phyloP scores from a whole-genome alignment of 2,113 vertebrate species.

The Saguinus imperator region DNA sequence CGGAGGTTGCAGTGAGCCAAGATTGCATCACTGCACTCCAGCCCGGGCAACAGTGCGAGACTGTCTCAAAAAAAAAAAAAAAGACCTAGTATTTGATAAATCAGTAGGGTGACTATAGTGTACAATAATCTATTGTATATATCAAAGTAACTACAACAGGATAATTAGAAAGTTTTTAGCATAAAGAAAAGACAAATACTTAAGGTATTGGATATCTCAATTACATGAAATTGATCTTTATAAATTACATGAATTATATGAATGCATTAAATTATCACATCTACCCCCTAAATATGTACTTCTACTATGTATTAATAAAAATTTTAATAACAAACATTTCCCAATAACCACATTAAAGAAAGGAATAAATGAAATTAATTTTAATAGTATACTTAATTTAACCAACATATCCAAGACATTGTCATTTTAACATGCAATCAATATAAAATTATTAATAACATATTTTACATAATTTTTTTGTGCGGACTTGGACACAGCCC shows the following conservation, averaged over 20 bases:
- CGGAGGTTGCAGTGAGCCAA: no score
- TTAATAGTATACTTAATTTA: background rate
- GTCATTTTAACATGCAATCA: background rate
- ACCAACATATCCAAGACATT: background rate
- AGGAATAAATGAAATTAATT: conserved; percentile 1
- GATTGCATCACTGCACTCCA: no score
- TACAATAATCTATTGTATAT: background rate
- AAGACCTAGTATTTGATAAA: background rate
- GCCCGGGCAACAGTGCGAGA: no score
- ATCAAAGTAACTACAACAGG: background rate
- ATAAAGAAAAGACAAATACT: background rate
- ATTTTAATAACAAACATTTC: background rate
- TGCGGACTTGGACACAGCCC: background rate
- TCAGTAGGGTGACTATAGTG: background rate
- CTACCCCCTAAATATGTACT: background rate
- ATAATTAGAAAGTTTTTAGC: background rate
- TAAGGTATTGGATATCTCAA: background rate
- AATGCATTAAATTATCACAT: background rate
- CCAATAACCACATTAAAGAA: background rate
- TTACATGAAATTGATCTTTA: background rate
- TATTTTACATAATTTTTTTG: background rate
- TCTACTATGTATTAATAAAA: background rate
- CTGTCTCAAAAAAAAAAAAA: no score
- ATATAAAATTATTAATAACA: background rate
- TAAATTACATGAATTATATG: background rate